Evolutionary conservation across 1,140 invertebrate species (phyloP).

Genomic region (Drosophila paulistorum): DNA sequence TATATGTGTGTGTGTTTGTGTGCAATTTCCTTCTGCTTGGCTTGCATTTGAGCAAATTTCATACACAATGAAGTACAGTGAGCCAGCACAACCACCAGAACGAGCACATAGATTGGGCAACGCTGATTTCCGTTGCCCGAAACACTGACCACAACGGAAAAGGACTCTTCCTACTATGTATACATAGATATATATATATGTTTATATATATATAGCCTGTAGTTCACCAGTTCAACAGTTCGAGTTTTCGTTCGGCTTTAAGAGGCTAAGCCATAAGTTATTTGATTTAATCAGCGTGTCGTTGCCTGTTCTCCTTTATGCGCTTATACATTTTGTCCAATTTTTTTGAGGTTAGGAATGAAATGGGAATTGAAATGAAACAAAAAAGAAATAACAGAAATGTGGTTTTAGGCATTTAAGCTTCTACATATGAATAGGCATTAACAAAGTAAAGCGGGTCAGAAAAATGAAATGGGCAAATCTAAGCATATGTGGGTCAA

Average conservation of each 20-base stretch:
- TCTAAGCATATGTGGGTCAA: slow-evolving; percentile 6
- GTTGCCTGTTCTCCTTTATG: slow-evolving; percentile 51
- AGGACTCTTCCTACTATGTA: slow-evolving; percentile 3
- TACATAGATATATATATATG: background rate
- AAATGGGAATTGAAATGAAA: slow-evolving; percentile 22
- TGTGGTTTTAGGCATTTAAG: slow-evolving; percentile 15
- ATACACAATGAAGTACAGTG: slow-evolving; percentile 74
- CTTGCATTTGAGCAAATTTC: slow-evolving; percentile 80
- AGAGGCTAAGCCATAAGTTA: slow-evolving; percentile 71
- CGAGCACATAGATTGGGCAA: slow-evolving; percentile 65
- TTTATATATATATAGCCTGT: background rate
- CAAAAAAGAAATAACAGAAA: background rate
- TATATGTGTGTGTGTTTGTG: slow-evolving; percentile 47
- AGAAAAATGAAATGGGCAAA: slow-evolving; percentile 1
- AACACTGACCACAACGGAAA: slow-evolving; percentile 52
- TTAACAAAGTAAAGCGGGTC: background rate
- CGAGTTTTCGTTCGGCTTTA: slow-evolving; percentile 23
- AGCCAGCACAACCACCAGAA: slow-evolving; percentile 42
- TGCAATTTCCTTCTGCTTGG: slow-evolving; percentile 80
- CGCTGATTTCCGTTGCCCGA: slow-evolving; percentile 71
- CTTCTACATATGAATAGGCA: slow-evolving; percentile 1
- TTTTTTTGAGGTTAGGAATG: slow-evolving; percentile 28
- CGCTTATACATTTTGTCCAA: slow-evolving; percentile 38
- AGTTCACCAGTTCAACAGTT: slow-evolving; percentile 13
- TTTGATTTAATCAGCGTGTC: slow-evolving; percentile 80